A percentile compares a stretch with the other conserved stretches of the same genome.
Conservation (phyloP, 2,888 invertebrate genomes). For the Bombyx huttoni region DNA sequence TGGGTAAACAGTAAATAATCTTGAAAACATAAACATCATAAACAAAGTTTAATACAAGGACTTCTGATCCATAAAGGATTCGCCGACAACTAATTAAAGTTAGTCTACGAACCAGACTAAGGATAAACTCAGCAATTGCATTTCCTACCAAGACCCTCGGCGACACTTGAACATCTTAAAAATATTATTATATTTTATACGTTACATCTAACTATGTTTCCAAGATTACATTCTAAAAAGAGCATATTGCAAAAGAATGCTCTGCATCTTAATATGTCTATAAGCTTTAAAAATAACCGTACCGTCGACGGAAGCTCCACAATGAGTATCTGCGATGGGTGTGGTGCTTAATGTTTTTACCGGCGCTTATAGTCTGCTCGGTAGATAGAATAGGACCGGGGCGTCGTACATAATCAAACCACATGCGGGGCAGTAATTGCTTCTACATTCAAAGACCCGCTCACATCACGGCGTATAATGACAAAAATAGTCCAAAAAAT, state of each 20-base stretch:
- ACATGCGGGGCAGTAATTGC: slow-evolving; percentile 71
- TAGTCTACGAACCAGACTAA: neutral
- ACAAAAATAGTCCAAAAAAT: slow-evolving; percentile 72
- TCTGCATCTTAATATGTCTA: slow-evolving; percentile 28
- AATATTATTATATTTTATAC: no score
- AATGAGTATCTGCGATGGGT: slow-evolving; percentile 50
- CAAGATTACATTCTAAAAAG: no score
- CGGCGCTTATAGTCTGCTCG: slow-evolving; percentile 48
- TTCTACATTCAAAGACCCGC: slow-evolving; percentile 68
- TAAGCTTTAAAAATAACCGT: slow-evolving; percentile 46
- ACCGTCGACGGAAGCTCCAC: slow-evolving; percentile 68
- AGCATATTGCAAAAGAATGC: no score
- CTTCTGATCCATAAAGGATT: neutral
- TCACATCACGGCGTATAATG: slow-evolving; percentile 72
- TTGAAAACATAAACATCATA: no score
- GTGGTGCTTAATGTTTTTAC: slow-evolving; percentile 59
- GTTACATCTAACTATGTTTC: no score
- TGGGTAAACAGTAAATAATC: no score
- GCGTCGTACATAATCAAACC: slow-evolving; percentile 68
- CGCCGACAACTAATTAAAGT: neutral
- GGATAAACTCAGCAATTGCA: neutral
- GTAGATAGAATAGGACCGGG: slow-evolving; percentile 58
- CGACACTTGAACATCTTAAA: slow-evolving; percentile 18
- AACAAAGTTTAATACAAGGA: neutral
- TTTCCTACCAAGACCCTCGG: neutral